Base-by-base conservation (phyloP, 2,113 vertebrate species). In the Hippocampus abdominalis region DNA sequence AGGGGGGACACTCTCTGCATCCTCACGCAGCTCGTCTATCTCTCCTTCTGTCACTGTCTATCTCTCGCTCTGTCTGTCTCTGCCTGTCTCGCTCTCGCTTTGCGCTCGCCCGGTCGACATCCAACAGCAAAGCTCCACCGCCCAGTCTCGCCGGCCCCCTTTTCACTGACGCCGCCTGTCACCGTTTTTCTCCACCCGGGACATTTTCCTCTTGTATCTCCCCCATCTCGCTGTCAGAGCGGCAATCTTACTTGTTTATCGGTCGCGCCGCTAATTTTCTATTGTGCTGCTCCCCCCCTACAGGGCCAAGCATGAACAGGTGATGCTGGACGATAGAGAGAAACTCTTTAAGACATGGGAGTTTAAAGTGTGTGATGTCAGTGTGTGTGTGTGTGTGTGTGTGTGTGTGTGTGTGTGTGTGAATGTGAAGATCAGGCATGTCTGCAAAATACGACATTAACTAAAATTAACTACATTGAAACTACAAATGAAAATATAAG, bases 1-100 rank as follows among this genome's bases (percentile, higher is more conserved):
- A 85, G 86, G 87, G 63, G 89, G 89, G 90, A 89, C 87, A 89
- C 88, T 84, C 88, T 89, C 86, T 83, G 89, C 88, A 89, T 90
- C 88, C 88, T 89, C 89, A 89, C 86, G 74, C 88, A 82, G 88
- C 87, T 87, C 82, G 86, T 90, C 88, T 88, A 82, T 89, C 86
- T 89, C 87, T 89, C 81, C 73, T 79, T 87, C 83, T 85, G 86
- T 89, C 87, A 81, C 87, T 82, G 83, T 89, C 87, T 88, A 87
- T 88, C 87, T 87, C 86, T 89, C 71, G 61, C 71, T 70, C 83
- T 85, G 77, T 87, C 86, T 88, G 76, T 88, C 84, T 84, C 76
- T 82, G 75, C 78, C 83, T 84, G 82, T 89, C 87, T 90, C 66
- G 56, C 86, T 85, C 78, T 83, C 83, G 42, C 59, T 39, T 61